Base-by-base conservation (phyloP, 1,140 invertebrate species). In the Aphelinus certus region DNA sequence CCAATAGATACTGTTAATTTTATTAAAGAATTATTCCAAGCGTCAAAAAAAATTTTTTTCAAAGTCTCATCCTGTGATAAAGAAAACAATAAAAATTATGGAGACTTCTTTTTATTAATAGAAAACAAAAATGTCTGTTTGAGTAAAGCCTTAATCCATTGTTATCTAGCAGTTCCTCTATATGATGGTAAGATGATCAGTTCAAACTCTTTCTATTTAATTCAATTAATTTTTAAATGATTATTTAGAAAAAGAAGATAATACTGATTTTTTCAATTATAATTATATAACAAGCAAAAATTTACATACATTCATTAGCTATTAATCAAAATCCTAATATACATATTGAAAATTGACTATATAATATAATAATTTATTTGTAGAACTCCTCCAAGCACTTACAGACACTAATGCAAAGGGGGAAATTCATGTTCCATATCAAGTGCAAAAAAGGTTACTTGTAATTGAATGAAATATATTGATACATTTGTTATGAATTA, bases 81-180 rank as follows among this genome's bases (percentile, higher is more conserved):
- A 10, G 42, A 71, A 67, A 79, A 60, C 43, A 80, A 68, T 4
- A 72, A 75, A 75, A 71, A 65, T 1, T 86, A 73, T 76, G 84
- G 84, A 58, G 84, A 85, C 71, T 48, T 86, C 4, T 85, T 81
- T 78, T 79, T 86, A 10, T 66, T 77, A 26, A 77, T 84, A 5
- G 79, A 82, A 49, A 66, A 82, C 5, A 71, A 71, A 57, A 60
- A 81, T 63, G 46, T 84, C 45, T 26, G 66, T 48, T 79, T 86
- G 26, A 79, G 80, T 53, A 73, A 82, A 60, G 49, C 72, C n/a
- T 76, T 86, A 62, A 73, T 80, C n/a, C 2, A 69, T 43, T 79
- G 82, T 77, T 63, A 73, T 10, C 76, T 80, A 70, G 84, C 81
- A 26, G 45, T 82, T 76, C 78, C 77, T 71, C 64, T 84, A 26